Percentiles rank a stretch among this genome's conserved stretches.
Conservation (phyloP, 2,113 vertebrate genomes). For the Notechis scutatus region DNA sequence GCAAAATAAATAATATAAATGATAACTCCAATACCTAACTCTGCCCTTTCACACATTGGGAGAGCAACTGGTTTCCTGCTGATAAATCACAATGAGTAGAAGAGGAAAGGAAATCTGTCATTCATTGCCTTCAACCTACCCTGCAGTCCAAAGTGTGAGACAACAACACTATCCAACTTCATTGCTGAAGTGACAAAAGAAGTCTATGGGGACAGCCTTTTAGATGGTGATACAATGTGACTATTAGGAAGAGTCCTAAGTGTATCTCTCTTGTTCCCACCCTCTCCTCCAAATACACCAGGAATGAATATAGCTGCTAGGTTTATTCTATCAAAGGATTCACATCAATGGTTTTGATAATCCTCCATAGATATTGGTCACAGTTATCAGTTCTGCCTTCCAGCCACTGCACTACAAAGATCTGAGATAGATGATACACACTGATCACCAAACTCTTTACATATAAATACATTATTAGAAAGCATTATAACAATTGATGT, state of each 20-base stretch:
- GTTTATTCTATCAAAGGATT: not conserved
- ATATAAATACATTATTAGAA: not conserved
- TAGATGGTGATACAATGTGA: not conserved
- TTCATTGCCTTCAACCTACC: not conserved
- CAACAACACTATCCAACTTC: not conserved
- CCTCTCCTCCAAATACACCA: not conserved
- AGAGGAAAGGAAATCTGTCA: not conserved
- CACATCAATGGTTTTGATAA: not conserved
- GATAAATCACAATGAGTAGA: not conserved
- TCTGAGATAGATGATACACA: not conserved
- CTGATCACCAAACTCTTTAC: not conserved
- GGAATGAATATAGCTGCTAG: not conserved
- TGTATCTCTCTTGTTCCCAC: not conserved
- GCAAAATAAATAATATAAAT: not conserved
- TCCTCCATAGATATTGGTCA: not conserved
- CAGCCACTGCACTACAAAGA: too few relatives aligned
- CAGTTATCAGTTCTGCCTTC: not conserved
- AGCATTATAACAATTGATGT: not conserved
- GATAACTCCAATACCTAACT: not conserved
- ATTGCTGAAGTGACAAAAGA: not conserved
- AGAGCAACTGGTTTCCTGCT: not conserved
- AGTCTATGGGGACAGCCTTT: not conserved
- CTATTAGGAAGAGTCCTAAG: not conserved
- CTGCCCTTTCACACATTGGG: not conserved
- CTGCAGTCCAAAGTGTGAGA: not conserved